Base-by-base conservation (phyloP, 2,888 invertebrate genomes). In the Rhagonycha lutea region DNA sequence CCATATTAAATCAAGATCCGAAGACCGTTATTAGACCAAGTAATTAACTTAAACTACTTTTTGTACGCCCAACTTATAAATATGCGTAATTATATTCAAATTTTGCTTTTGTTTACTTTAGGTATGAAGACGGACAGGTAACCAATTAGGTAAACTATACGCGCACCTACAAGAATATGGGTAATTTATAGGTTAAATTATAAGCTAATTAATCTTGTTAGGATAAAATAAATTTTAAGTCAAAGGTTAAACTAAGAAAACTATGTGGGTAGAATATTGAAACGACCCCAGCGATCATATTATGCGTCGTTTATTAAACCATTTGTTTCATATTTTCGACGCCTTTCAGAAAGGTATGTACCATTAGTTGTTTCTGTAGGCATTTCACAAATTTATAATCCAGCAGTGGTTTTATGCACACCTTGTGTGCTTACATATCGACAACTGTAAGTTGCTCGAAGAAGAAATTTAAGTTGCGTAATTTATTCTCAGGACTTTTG, bases 301-400 rank as follows among this genome's bases (percentile, higher is more conserved):
- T 82, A 82, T 73, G 74, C 76, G 80, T 80, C 81, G 79, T 81
- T 82, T 83, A 82, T 83, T 81, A 80, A 82, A 80, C 81, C 81
- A 81, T 83, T 80, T 80, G 81, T 82, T 81, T 81, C 80, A 79
- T 80, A 81, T 82, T 83, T 82, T 80, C 80, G 81, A 82, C 81
- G 81, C 81, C 80, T 79, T 79, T 80, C 81, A 79, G 76, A 79
- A 77, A 72, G 69, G 75, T 69, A 77, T 78, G 78, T 75, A 77
- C 82, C 79, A 82, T 82, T 79, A 82, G 80, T 74, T 77, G 77
- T 81, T 79, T 78, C 82, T 81, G 78, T 78, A 79, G 81, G 80
- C 82, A 79, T 81, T 80, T 79, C 69, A 78, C 76, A 80, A 81
- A 81, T 81, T 81, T 81, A 81, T 81, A 80, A 62, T 70, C 72